Evolutionary conservation across 2,797 vertebrate species (phyloP), one percentile per base, ranked within the genome.

Genomic region (Rousettus madagascariensis): DNA sequence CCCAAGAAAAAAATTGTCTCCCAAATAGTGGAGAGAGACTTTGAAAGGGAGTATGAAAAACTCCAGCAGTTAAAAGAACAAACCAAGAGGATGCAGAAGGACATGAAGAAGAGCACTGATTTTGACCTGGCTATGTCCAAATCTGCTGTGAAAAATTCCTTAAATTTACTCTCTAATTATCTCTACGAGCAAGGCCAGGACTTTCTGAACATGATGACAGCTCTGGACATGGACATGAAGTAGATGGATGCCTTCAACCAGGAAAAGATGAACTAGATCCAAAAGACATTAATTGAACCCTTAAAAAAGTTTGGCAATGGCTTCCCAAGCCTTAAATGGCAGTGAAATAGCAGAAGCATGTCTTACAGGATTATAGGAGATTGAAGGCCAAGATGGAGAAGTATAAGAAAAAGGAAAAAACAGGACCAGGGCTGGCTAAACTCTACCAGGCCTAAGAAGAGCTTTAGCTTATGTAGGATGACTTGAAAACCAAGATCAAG

Each of bases 1-100:
- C 99, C 99, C 57, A 99, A 99, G 98, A 99, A 99, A 98, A 99
- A 99, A 98, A 99, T 99, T 97, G 99, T 99, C 98, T 99, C 99
- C 80, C 99, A 99, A 99, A 99, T 99, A 78, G 99, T 99, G 98
- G 99, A 99, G 98, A 99, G 99, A 98, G 99, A 99, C 99, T 99
- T 99, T 97, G 99, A 99, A 97, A 98, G 99, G 96, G 99, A 99
- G 97, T 99, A 99, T 98, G 99, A 99, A 97, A 99, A 99, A 97
- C 99, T 99, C 53, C 99, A 99, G 98, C 99, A 99, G 98, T 98
- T 99, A 98, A 99, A 99, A 98, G 99, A 99, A 97, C 99, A 99
- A 98, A 99, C 99, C n/a, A 99, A 99, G 98, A 99, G 99, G 96
- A 99, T 99, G 97, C 99, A 99, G 98, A 99, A 99, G 98, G 99